phyloP scores from a whole-genome alignment of 1,140 invertebrate species.

The Lanistes nyassanus region DNA sequence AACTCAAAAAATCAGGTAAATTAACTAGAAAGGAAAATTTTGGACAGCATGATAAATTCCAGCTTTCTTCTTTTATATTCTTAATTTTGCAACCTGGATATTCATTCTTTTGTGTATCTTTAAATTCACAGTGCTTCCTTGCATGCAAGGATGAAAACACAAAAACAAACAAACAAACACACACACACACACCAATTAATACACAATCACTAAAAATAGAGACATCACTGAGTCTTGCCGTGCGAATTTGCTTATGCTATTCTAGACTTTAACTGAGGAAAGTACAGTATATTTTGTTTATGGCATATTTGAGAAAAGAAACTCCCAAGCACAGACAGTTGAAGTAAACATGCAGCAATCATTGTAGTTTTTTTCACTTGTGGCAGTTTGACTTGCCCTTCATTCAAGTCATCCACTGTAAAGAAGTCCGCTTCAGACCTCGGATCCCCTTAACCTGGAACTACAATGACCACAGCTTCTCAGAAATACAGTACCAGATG shows the following conservation, averaged over 20 bases:
- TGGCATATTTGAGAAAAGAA: not conserved
- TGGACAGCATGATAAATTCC: not conserved
- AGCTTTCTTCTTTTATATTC: not conserved
- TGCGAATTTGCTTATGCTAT: not conserved
- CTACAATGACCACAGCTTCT: slow-evolving; percentile 53
- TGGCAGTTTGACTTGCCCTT: slow-evolving; percentile 63
- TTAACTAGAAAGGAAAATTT: not conserved
- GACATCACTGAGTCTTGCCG: not conserved
- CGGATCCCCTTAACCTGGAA: slow-evolving; percentile 54
- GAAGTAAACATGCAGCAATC: not conserved
- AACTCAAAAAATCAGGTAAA: slow-evolving; percentile 64
- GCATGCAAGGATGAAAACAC: not conserved
- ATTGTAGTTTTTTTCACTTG: slow-evolving; percentile 17
- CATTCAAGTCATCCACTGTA: slow-evolving; percentile 53
- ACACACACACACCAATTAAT: slow-evolving; percentile 1
- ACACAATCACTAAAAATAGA: no score
- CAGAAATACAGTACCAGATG: slow-evolving; percentile 57
- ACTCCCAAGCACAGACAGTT: not conserved
- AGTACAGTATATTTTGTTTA: not conserved
- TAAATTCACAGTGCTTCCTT: not conserved
- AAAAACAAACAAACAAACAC: not conserved
- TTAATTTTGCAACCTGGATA: not conserved
- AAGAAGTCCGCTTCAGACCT: slow-evolving; percentile 57
- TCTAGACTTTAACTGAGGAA: not conserved
- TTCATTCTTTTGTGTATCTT: not conserved